Percentiles rank a stretch among this genome's conserved stretches.
These are phyloP conservation scores for Amblyornis subalaris DNA, from an alignment of 2,113 vertebrate species.

Conservation along the genomic window DNA sequence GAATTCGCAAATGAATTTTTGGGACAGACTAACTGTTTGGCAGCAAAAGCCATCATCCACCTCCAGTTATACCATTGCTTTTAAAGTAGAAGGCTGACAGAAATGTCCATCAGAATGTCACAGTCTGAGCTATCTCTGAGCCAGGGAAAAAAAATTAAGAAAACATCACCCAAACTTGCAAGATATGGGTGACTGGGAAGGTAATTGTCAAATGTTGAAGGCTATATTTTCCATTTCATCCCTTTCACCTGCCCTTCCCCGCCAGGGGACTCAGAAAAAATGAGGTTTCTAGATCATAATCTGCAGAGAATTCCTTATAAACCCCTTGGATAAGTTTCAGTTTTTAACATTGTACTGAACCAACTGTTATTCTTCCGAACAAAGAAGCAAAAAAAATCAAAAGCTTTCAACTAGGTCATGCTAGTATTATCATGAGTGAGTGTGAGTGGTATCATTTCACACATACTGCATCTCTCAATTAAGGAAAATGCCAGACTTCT, in stretches of 20 bases:
- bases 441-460: constrained; percentile 65
- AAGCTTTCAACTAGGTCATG: constrained; percentile 65
- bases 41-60: neutral
- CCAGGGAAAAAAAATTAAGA: neutral
- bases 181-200: neutral
- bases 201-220: neutral
- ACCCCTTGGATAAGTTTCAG: constrained; percentile 27
- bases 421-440: constrained; percentile 64
- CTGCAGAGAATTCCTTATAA: constrained; percentile 35
- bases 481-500: constrained; percentile 67
- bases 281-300: constrained; percentile 40
- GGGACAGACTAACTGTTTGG: neutral
- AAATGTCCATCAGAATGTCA: neutral
- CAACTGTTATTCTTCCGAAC: constrained; percentile 50
- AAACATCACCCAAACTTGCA: neutral
- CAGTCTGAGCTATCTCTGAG: neutral
- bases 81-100: neutral
- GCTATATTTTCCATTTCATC: neutral
- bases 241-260: neutral
- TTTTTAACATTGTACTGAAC: constrained; percentile 35
- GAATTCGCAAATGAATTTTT: neutral
- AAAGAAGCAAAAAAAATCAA: constrained; percentile 44
- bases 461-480: constrained; percentile 67
- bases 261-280: neutral
- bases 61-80: neutral